Percentiles rank a stretch among this genome's conserved stretches.
Conservation (phyloP, 2,797 vertebrate genomes). For the Onychomys arenicola region DNA sequence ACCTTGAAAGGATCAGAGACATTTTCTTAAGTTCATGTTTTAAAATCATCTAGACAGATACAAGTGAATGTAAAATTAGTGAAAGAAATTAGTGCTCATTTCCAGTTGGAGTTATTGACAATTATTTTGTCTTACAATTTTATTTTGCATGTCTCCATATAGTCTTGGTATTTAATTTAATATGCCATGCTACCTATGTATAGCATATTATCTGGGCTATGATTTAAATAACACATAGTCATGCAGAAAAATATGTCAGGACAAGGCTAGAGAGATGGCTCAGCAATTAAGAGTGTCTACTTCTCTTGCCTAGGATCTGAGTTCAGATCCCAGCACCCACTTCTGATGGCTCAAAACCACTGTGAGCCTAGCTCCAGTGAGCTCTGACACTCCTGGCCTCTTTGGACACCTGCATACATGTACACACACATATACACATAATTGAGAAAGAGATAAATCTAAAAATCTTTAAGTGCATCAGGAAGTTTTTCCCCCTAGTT, state of each 20-base stretch:
- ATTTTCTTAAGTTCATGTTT: neutral
- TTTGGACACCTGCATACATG: neutral
- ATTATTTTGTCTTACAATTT: neutral
- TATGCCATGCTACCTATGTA: neutral
- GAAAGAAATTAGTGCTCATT: neutral
- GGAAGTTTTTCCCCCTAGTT: neutral
- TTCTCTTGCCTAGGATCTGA: neutral
- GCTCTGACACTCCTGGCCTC: neutral
- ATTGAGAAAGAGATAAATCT: neutral
- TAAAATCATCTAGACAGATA: neutral
- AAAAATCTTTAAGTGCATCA: neutral
- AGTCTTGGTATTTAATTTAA: slow-evolving; percentile 2
- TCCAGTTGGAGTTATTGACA: neutral
- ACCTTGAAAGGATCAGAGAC: neutral
- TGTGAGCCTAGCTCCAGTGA: neutral
- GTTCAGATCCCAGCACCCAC: neutral
- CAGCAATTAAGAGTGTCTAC: neutral
- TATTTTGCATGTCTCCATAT: neutral
- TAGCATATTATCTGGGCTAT: neutral
- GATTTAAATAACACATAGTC: slow-evolving; percentile 28
- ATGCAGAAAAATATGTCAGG: neutral
- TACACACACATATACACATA: neutral
- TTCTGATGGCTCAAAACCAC: neutral
- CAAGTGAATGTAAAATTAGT: neutral
- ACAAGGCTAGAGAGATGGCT: neutral